These are phyloP conservation scores for Actinernus sp. DNA, from an alignment of 92 coral and sea anemone species.

Conservation along the genomic window DNA sequence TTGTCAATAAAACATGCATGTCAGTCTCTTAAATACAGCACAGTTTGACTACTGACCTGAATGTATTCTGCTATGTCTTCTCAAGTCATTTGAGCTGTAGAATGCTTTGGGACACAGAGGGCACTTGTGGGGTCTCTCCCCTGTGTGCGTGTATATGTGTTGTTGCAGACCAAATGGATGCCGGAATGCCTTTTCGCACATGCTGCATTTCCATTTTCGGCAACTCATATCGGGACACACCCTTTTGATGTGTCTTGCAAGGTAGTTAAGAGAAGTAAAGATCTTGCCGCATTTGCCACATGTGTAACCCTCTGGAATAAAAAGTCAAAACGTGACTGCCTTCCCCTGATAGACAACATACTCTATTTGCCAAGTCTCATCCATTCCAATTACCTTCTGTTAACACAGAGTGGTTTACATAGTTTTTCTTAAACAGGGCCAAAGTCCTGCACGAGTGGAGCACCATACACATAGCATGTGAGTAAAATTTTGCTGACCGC, in stretches of 20 bases:
- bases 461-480: too few relatives aligned
- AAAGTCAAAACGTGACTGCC: too few relatives aligned
- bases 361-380: too few relatives aligned
- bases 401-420: too few relatives aligned
- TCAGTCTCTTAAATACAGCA: too few relatives aligned
- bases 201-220: slow-evolving; percentile 96
- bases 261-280: slow-evolving; percentile 95
- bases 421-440: too few relatives aligned
- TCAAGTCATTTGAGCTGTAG: slow-evolving; percentile 96
- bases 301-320: slow-evolving; percentile 91
- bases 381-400: too few relatives aligned
- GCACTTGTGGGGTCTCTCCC: slow-evolving; percentile 98
- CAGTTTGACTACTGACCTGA: slow-evolving; percentile 63
- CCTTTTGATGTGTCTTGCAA: slow-evolving; percentile 96
- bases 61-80: slow-evolving; percentile 97
- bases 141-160: slow-evolving; percentile 98
- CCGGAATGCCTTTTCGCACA: slow-evolving; percentile 97
- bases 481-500: too few relatives aligned
- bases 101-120: slow-evolving; percentile 97
- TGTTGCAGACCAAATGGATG: slow-evolving; percentile 99
- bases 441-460: too few relatives aligned
- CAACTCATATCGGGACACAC: slow-evolving; percentile 99
- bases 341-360: too few relatives aligned
- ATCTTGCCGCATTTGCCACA: slow-evolving; percentile 99
- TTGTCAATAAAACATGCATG: too few relatives aligned